Evolutionary conservation across 2,113 vertebrate species (phyloP).

Genomic region (Lepus americanus): DNA sequence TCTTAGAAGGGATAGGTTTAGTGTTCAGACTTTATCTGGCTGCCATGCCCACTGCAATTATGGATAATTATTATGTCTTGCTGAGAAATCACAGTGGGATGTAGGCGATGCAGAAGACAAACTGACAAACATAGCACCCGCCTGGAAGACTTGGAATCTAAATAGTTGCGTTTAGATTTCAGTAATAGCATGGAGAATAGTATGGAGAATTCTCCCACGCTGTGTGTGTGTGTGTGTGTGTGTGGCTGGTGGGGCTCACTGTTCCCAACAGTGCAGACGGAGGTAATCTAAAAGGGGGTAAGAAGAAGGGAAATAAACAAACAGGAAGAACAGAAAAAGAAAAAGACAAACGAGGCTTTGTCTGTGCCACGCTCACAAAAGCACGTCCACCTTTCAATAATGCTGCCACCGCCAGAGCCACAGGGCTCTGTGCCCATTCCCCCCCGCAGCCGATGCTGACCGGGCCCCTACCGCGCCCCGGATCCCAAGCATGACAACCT

Average conservation of each 20-base stretch:
- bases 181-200: background rate
- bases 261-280: background rate
- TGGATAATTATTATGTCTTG: slow-evolving; percentile 45
- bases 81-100: slow-evolving; percentile 45
- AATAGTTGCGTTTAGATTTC: background rate
- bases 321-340: background rate
- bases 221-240: background rate
- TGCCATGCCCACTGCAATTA: slow-evolving; percentile 28
- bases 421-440: background rate
- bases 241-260: background rate
- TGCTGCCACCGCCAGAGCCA: background rate
- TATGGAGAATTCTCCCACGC: background rate
- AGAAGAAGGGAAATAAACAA: background rate
- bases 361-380: slow-evolving; percentile 14
- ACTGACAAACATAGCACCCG: background rate
- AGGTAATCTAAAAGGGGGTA: slow-evolving; percentile 1
- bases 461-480: background rate
- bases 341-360: background rate
- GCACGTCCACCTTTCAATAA: background rate
- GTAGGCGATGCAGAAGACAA: background rate
- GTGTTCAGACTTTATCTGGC: background rate
- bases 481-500: background rate
- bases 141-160: background rate
- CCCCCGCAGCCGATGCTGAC: background rate
- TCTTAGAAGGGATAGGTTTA: slow-evolving; percentile 43